Conservation (phyloP, 1,140 invertebrate genomes). For the Acromyrmex charruanus region DNA sequence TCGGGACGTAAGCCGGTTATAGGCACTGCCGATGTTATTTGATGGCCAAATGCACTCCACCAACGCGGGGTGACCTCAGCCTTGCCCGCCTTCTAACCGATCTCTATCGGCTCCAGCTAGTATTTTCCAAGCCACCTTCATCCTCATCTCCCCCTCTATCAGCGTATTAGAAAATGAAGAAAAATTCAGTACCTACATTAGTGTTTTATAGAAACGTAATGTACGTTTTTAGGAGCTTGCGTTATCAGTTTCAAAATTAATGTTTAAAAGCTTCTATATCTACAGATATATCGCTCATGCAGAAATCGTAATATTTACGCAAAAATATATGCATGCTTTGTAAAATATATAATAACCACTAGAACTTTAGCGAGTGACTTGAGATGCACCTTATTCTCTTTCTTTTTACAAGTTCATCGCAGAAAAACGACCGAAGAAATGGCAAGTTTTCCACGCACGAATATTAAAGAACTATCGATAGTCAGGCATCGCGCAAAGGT, state of each 20-base stretch:
- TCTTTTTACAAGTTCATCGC: not conserved
- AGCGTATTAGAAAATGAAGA: constrained; percentile 30
- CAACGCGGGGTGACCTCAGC: constrained; percentile 70
- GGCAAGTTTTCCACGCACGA: constrained; percentile 22
- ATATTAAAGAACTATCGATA: constrained; percentile 75
- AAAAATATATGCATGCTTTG: not conserved
- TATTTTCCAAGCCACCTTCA: constrained; percentile 73
- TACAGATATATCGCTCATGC: not conserved
- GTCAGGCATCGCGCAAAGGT: constrained; percentile 63
- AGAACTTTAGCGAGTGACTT: constrained; percentile 16
- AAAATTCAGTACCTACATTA: constrained; percentile 45
- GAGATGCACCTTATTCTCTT: not conserved
- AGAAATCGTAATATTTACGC: constrained; percentile 11
- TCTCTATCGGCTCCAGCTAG: constrained; percentile 75
- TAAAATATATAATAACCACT: not conserved
- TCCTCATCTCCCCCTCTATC: constrained; percentile 53
- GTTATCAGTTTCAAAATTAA: constrained; percentile 4
- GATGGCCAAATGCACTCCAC: constrained; percentile 87
- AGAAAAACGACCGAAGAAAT: constrained; percentile 31
- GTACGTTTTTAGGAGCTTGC: not conserved
- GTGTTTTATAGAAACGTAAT: constrained; percentile 41
- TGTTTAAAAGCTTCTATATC: not conserved
- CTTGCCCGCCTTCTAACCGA: constrained; percentile 69
- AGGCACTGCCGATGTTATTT: constrained; percentile 87
- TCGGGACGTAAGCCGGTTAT: constrained; percentile 86